Evolutionary conservation across 2,113 vertebrate species (phyloP), one percentile per base, ranked within the genome.

Genomic region (Aphelocoma coerulescens): DNA sequence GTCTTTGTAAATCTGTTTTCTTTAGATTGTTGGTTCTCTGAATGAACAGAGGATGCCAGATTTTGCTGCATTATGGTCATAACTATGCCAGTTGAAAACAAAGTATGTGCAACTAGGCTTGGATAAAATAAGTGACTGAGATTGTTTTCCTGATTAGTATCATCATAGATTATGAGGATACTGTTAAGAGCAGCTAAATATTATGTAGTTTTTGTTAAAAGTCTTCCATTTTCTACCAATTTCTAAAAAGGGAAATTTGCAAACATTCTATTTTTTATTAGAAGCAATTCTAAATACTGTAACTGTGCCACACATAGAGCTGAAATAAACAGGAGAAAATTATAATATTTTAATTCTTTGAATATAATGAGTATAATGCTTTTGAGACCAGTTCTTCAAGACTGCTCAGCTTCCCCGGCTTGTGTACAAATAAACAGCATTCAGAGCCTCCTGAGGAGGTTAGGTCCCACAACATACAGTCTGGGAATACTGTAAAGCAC

Each of bases 391-490:
- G 18, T 59, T 91, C 91, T 84, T 77, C 51, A 46, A 46, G 73
- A 39, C 24, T 41, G 18, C 43, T 86, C 41, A 44, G 16, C 63
- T 89, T 63, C 18, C 20, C 65, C 61, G 52, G 9, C 9, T 3
- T 67, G 55, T 14, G 0, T 3, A 9, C 7, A 24, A 52, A 44
- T 8, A 35, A 86, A 19, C 1, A 48, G 23, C 39, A 23, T 5
- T 30, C 32, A 3, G 37, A 23, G 35, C 23, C 61, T 89, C 66
- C 39, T 32, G 6, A 5, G 44, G 61, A 84, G 73, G 73, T 6
- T 0, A 23, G 0, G 8, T 33, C 66, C 62, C 74, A 13, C 48
- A 15, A 6, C 0, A 9, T 3, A 2, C 9, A 28, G 18, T 5
- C 49, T 51, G 68, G 82, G 30, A 55, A 41, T 58, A 30, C 41